Evolutionary conservation across 2,888 invertebrate species (phyloP), one percentile per base, ranked within the genome.

Genomic region (Meganola albula): DNA sequence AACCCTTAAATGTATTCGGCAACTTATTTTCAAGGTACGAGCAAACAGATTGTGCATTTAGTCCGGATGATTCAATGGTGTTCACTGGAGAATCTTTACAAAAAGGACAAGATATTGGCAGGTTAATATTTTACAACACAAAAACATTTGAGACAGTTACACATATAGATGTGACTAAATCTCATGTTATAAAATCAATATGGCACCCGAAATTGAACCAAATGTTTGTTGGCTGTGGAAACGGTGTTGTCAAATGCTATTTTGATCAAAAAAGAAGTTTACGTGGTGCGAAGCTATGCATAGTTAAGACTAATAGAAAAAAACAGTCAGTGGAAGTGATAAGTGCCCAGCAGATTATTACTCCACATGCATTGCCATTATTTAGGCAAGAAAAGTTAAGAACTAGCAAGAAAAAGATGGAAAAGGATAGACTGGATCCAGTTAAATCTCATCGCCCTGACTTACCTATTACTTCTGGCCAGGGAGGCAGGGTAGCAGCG

Each of bases 151-250:
- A 94, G 11, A 63, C 90, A 14, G 88, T 94, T 0, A 90, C 92
- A 22, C 89, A 92, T 42, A 90, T 98, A 33, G 89, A 91, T 5
- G 93, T 97, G 0, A 89, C 92, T 0, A 89, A 92, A 56, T 92
- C 95, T 0, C 95, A 95, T 47, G 91, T 96, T 0, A 94, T 99
- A 1, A 94, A 97, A 64, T 90, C 93, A 0, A 72, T 94, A 0
- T 99, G 99, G 99, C 99, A 99, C 78, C 95, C 99, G 0, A 96
- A 97, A 68, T 77, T 99, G n/a, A 99, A 99, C 67, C 99, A 99
- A 70, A 91, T 99, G 23, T 94, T 98, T 44, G 91, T 96, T 0
- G 95, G 97, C 0, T 94, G 95, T 51, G 96, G 96, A 0, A 95
- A 97, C 66, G 99, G 99, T 0, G 86, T 90, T 0, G 92, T 97